Base-by-base conservation (phyloP, 2,888 invertebrate genomes). In the Scaptomyza caliginosa region DNA sequence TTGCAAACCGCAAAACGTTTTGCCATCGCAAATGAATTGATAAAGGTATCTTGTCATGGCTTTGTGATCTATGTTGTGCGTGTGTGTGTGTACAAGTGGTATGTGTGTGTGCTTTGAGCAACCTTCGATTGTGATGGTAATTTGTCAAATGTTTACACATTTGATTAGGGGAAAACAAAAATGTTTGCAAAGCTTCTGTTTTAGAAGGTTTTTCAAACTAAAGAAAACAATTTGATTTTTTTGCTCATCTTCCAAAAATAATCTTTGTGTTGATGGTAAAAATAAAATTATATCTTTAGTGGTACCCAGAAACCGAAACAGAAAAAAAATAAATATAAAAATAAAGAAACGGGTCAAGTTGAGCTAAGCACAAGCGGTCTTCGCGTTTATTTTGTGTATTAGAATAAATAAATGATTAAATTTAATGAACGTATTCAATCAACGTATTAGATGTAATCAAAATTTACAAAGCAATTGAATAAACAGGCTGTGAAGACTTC, bases 401-500 rank as follows among this genome's bases (percentile, higher is more conserved):
- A 48, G 16, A 16, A 51, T 42, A 13, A n/a, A n/a, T 42, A 30
- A 16, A 56, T 39, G 17, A 19, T 10, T 13, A 19, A 39, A 32
- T 30, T 16, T 58, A 11, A 49, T 58, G 28, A 60, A 40, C 34
- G 32, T 46, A 40, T 34, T 55, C 55, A 54, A 55, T 51, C 34
- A 64, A 45, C 38, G 11, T 63, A 23, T 65, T 63, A 49, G 38
- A 50, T 49, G 38, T 49, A 52, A 70, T 69, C 69, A 69, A 65
- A 65, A 70, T 51, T 69, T 66, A 48, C 55, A 70, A 51, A 52
- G 66, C 66, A 70, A 70, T 70, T 70, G 70, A 56, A 66, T 70
- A 70, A 70, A 52, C 60, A 56, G 60, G 16, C 34, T 32, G 38
- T 42, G 26, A 50, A 48, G 30, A 57, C n/a, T n/a, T n/a, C n/a